These are phyloP conservation scores for Ia io DNA, from an alignment of 2,113 vertebrate genomes.

Conservation along the genomic window DNA sequence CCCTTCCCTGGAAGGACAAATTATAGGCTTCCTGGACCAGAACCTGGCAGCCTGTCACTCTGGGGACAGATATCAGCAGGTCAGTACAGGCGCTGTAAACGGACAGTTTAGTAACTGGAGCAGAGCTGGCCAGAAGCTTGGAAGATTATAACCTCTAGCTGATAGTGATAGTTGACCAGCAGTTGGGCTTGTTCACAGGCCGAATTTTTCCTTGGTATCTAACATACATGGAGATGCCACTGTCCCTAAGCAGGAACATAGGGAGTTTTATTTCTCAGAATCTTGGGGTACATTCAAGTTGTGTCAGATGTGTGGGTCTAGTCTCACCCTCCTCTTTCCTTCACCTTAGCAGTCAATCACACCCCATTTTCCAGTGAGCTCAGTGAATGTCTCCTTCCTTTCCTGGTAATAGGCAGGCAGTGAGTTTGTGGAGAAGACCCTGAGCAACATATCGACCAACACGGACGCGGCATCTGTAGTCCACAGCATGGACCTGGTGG, in stretches of 20 bases:
- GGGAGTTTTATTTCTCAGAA: neutral
- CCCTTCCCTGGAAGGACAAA: neutral
- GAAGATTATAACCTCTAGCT: neutral
- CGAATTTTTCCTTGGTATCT: neutral
- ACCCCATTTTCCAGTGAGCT: neutral
- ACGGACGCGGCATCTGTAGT: conserved; percentile 88
- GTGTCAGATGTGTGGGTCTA: neutral
- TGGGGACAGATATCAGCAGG: neutral
- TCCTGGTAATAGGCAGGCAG: conserved; percentile 85
- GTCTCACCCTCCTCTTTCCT: neutral
- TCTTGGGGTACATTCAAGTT: neutral
- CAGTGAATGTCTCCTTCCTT: neutral
- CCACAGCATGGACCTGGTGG: conserved; percentile 90
- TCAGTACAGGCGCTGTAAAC: neutral
- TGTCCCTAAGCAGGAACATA: neutral
- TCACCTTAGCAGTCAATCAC: neutral
- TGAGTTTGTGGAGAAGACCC: conserved; percentile 89
- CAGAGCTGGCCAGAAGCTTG: neutral
- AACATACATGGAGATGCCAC: neutral
- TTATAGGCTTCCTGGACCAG: neutral
- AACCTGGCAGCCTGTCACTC: neutral
- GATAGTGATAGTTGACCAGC: neutral
- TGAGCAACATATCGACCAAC: conserved; percentile 87
- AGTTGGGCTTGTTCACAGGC: neutral
- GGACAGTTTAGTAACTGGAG: neutral